A percentile compares a stretch with the other conserved stretches of the same genome.
These are phyloP conservation scores for Ceratosolen fusciceps DNA, from an alignment of 1,140 invertebrate genomes.

Conservation along the genomic window DNA sequence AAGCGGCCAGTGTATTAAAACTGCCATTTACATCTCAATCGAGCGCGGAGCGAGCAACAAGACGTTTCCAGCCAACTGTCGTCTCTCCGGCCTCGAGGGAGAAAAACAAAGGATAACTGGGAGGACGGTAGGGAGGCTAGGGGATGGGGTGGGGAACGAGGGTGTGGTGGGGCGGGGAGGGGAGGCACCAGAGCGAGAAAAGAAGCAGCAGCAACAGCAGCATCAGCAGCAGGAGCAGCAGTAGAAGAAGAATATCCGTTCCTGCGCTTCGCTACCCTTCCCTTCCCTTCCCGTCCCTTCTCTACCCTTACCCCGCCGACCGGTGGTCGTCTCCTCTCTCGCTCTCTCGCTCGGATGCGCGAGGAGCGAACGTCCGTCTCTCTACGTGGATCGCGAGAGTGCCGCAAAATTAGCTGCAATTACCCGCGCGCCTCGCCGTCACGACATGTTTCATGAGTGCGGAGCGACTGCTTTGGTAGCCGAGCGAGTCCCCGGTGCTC, in stretches of 20 bases:
- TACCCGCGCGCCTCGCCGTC: constrained; percentile 24
- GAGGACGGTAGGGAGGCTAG: too few relatives aligned
- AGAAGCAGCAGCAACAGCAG: too few relatives aligned
- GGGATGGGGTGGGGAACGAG: neutral
- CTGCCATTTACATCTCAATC: neutral
- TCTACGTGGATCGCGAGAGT: constrained; percentile 7
- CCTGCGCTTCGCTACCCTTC: neutral
- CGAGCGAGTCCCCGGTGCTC: neutral
- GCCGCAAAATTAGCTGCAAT: constrained; percentile 43
- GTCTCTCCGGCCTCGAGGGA: neutral
- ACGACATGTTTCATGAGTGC: constrained; percentile 35
- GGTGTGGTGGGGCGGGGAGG: too few relatives aligned
- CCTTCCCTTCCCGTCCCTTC: neutral
- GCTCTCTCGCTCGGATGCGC: neutral
- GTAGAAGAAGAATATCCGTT: neutral
- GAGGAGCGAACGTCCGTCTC: too few relatives aligned
- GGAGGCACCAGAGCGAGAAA: too few relatives aligned
- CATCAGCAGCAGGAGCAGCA: neutral
- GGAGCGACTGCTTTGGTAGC: neutral
- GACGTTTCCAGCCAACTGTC: neutral
- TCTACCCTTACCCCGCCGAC: neutral
- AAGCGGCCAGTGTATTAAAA: neutral
- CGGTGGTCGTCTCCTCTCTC: neutral
- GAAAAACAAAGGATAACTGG: neutral
- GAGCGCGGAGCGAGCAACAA: neutral